These are phyloP conservation scores for Urechis unicinctus DNA, from an alignment of 2,888 invertebrate genomes.

Conservation along the genomic window DNA sequence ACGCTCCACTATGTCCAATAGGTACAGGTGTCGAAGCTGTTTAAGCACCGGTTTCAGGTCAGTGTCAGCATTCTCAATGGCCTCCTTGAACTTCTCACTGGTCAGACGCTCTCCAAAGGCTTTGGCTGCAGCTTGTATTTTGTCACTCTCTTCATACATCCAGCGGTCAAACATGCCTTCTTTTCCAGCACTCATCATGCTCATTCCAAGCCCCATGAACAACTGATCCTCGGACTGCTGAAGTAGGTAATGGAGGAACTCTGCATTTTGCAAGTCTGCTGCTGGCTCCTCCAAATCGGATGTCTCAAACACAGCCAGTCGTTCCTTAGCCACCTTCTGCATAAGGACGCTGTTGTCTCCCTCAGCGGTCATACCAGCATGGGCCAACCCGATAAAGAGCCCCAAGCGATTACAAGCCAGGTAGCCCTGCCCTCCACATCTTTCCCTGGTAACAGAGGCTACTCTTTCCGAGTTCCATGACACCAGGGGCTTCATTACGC, in stretches of 20 bases:
- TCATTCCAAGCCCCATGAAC: slow-evolving; percentile 18
- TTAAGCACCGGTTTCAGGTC: slow-evolving; percentile 16
- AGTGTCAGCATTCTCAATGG: slow-evolving; percentile 14
- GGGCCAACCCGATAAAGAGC: slow-evolving; percentile 24
- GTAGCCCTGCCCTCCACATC: slow-evolving; percentile 31
- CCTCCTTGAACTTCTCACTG: slow-evolving; percentile 20
- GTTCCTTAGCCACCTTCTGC: slow-evolving; percentile 30
- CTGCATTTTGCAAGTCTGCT: slow-evolving; percentile 7
- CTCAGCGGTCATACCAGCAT: slow-evolving; percentile 29
- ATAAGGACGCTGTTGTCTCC: slow-evolving; percentile 29
- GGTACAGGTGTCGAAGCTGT: slow-evolving; percentile 22
- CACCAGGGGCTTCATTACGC: slow-evolving; percentile 27
- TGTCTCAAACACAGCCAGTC: slow-evolving; percentile 17
- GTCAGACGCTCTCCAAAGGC: slow-evolving; percentile 23
- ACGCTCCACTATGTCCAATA: slow-evolving; percentile 19
- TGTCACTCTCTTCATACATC: slow-evolving; percentile 28
- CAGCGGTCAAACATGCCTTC: slow-evolving; percentile 25
- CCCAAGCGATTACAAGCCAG: slow-evolving; percentile 27
- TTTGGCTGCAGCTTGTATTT: slow-evolving; percentile 22
- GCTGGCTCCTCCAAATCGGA: slow-evolving; percentile 4
- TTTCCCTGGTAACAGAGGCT: slow-evolving; percentile 21
- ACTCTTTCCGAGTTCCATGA: slow-evolving; percentile 23
- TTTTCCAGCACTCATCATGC: slow-evolving; percentile 20
- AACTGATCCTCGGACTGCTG: slow-evolving; percentile 17
- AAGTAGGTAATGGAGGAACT: slow-evolving; percentile 19